Conservation (phyloP, 2,797 vertebrate genomes). For the Threskiornis aethiopicus region DNA sequence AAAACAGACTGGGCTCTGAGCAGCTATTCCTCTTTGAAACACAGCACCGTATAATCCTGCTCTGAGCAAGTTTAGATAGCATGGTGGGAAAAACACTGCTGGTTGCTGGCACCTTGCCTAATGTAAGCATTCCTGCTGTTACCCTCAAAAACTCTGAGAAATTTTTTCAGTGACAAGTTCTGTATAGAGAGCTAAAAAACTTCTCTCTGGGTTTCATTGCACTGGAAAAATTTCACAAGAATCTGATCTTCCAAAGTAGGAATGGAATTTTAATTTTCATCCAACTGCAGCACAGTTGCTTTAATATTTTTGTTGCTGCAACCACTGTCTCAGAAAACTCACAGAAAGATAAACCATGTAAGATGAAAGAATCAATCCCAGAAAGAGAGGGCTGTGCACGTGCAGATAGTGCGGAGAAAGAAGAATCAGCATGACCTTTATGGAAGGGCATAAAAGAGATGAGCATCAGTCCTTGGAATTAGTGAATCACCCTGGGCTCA, state of each 20-base stretch:
- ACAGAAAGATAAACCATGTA: background rate
- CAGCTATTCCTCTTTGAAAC: slow-evolving; percentile 53
- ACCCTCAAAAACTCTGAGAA: slow-evolving; percentile 9
- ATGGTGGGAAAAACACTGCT: slow-evolving; percentile 43
- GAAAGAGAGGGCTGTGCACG: slow-evolving; percentile 38
- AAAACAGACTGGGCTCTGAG: slow-evolving; percentile 3
- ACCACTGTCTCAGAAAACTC: background rate
- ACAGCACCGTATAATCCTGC: slow-evolving; percentile 1
- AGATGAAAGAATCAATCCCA: slow-evolving; percentile 28
- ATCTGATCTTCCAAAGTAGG: background rate
- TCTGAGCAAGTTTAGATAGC: slow-evolving; percentile 44
- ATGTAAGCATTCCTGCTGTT: slow-evolving; percentile 51
- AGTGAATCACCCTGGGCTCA: slow-evolving; percentile 38
- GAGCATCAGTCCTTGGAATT: slow-evolving; percentile 44
- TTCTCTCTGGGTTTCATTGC: background rate
- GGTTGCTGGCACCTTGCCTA: slow-evolving; percentile 62
- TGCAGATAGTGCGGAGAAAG: slow-evolving; percentile 37
- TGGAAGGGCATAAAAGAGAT: slow-evolving; percentile 41
- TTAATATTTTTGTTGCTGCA: background rate
- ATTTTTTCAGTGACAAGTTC: slow-evolving; percentile 1
- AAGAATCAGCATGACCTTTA: slow-evolving; percentile 46
- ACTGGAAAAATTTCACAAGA: background rate
- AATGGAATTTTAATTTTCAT: background rate
- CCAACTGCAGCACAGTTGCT: background rate
- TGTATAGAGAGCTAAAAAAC: background rate